These are phyloP conservation scores for Tragelaphus buxtoni DNA, from an alignment of 2,113 vertebrate genomes.

Conservation along the genomic window DNA sequence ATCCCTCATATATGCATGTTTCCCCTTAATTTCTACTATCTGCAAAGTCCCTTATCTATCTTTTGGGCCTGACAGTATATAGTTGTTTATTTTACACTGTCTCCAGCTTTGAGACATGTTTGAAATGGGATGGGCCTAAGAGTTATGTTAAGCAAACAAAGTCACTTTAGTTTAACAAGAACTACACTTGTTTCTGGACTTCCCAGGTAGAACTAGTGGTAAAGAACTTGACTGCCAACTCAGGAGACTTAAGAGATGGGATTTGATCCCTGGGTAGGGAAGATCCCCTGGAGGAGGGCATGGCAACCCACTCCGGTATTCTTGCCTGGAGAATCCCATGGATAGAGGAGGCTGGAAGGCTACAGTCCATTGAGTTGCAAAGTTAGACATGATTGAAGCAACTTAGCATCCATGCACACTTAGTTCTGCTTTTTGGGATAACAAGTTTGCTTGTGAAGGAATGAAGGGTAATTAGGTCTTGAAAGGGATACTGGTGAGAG, in stretches of 20 bases:
- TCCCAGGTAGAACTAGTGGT: background rate
- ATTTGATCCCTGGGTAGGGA: background rate
- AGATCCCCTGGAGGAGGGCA: background rate
- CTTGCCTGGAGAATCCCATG: background rate
- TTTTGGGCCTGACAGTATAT: background rate
- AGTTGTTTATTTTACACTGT: background rate
- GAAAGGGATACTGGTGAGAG: background rate
- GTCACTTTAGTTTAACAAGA: background rate
- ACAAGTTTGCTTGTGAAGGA: background rate
- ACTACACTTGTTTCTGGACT: background rate
- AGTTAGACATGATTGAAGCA: background rate
- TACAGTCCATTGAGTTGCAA: background rate
- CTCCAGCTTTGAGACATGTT: background rate
- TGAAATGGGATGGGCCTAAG: background rate
- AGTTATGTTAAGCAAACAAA: background rate
- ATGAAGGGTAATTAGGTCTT: background rate
- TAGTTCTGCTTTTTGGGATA: background rate
- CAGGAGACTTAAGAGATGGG: background rate
- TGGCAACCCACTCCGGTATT: background rate
- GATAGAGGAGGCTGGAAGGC: background rate
- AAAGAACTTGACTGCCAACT: background rate
- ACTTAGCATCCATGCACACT: background rate
- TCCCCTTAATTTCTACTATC: background rate
- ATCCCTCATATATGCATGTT: background rate
- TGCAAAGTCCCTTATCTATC: background rate